These are phyloP conservation scores for Drosophila azteca DNA, from an alignment of 1,140 invertebrate species.

Conservation along the genomic window DNA sequence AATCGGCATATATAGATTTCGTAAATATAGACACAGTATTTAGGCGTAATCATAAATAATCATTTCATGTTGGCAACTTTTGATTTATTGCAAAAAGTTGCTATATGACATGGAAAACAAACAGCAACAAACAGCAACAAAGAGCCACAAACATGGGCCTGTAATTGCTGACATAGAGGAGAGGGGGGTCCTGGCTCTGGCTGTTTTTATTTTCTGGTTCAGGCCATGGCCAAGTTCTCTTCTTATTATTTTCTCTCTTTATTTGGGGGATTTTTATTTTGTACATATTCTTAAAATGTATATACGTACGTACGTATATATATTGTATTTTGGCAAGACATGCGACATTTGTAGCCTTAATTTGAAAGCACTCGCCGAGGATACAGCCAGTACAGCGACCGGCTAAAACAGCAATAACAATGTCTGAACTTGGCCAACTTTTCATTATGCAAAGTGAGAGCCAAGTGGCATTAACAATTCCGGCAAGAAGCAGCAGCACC, in stretches of 20 bases:
- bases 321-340: slow-evolving; percentile 52
- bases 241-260: slow-evolving; percentile 20
- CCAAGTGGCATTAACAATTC: slow-evolving; percentile 59
- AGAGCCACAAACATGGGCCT: slow-evolving; percentile 38
- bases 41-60: slow-evolving; percentile 42
- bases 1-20: background rate
- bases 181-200: slow-evolving; percentile 4
- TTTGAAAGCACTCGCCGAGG: slow-evolving; percentile 58
- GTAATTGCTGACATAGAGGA: slow-evolving; percentile 37
- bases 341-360: slow-evolving; percentile 67
- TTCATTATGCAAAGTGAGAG: slow-evolving; percentile 72
- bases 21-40: slow-evolving; percentile 38
- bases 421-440: slow-evolving; percentile 55
- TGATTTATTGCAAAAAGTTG: slow-evolving; percentile 72
- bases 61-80: slow-evolving; percentile 56
- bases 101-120: slow-evolving; percentile 57
- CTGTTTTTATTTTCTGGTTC: slow-evolving; percentile 6
- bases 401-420: slow-evolving; percentile 38
- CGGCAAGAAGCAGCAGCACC: slow-evolving; percentile 19
- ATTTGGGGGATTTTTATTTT: slow-evolving; percentile 20
- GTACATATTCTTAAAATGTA: slow-evolving; percentile 32
- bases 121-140: slow-evolving; percentile 26
- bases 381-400: slow-evolving; percentile 1
- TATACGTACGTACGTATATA: too few relatives aligned
- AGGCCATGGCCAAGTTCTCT: slow-evolving; percentile 36